phyloP scores from a whole-genome alignment of 1,140 invertebrate species.

The Choristoneura fumiferana region DNA sequence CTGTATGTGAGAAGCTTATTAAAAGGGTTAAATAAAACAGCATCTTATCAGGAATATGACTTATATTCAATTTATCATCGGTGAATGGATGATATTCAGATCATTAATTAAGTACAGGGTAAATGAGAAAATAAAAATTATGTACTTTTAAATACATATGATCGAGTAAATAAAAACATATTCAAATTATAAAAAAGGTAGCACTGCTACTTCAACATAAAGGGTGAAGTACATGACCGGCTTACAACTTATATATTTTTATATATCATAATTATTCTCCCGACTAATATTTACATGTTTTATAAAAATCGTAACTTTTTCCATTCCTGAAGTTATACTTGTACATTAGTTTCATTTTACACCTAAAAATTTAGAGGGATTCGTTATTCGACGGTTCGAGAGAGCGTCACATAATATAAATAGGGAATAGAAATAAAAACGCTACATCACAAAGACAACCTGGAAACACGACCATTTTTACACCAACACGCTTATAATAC shows the following conservation, averaged over 20 bases:
- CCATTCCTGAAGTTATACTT: conserved; percentile 9
- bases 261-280: conserved; percentile 1
- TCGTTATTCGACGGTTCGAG: conserved; percentile 33
- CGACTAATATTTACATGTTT: conserved; percentile 34
- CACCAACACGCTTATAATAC: conserved; percentile 14
- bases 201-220: not conserved
- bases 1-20: no score
- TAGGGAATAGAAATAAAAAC: conserved; percentile 29
- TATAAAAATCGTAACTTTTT: conserved; percentile 17
- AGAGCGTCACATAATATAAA: conserved; percentile 36
- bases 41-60: conserved; percentile 2
- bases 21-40: conserved; percentile 4
- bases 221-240: not conserved
- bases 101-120: conserved; percentile 13
- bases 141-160: not conserved
- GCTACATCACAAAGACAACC: conserved; percentile 33
- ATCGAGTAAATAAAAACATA: not conserved
- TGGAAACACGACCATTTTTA: conserved; percentile 14
- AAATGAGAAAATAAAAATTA: conserved; percentile 6
- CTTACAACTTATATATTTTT: not conserved
- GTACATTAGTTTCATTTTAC: conserved; percentile 18
- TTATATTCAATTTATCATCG: conserved; percentile 14
- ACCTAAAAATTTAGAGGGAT: conserved; percentile 26
- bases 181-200: no score
- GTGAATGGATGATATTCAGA: not conserved